Evolutionary conservation across 2,113 vertebrate genomes (phyloP), one percentile per base, ranked within the genome.

Genomic region (Tachycineta bicolor): DNA sequence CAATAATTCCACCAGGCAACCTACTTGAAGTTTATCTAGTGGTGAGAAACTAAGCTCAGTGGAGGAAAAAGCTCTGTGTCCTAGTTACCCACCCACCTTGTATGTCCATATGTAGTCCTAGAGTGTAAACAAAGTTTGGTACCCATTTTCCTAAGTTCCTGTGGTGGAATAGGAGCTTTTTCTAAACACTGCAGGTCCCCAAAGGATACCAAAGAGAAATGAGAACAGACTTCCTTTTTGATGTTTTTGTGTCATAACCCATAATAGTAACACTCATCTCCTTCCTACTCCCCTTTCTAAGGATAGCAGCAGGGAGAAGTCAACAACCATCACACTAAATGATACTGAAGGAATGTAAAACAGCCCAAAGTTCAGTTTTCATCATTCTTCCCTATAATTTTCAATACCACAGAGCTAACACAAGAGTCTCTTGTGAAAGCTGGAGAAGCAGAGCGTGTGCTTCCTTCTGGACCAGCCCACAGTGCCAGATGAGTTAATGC

Each of bases 31-130:
- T 80, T 90, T 90, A 82, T 89, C 75, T 80, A 73, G 44, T 65
- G 89, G 82, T 96, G 93, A 93, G 96, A 96, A 97, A 90, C 63
- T 56, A 80, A 91, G 46, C 12, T 93, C 46, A 64, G 68, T 75
- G 58, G 74, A 90, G 53, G 47, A 80, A 71, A 76, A 83, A 49
- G 83, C 73, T 95, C 50, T 26, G 49, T 56, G 80, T 96, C 86
- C 49, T 67, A 53, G 68, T 68, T 82, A 93, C 49, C 80, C 96
- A 84, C 88, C 49, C 83, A 93, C 86, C 85, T 87, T 71, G 34
- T 83, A 69, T 29, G 50, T 56, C 82, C 90, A 59, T 43, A 63
- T 83, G 52, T 70, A 59, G 90, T 81, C 64, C 18, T 14, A 14
- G 56, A 93, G 56, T 46, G 44, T 64, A 78, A 96, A 92, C 19